These are phyloP conservation scores for Tetramorium parvispinum DNA, from an alignment of 1,140 invertebrate species.

Conservation along the genomic window DNA sequence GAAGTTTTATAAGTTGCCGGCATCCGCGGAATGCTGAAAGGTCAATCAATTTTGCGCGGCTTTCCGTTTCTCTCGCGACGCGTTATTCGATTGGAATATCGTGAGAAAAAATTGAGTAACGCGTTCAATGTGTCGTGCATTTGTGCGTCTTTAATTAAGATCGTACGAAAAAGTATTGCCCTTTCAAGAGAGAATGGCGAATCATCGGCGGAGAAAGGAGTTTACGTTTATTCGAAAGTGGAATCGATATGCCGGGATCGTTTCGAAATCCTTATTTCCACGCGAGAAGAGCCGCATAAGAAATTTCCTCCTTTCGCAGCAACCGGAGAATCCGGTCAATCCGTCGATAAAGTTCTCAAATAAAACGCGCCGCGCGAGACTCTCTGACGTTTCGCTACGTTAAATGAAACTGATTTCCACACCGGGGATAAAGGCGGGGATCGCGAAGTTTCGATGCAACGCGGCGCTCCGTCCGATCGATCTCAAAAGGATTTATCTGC, in stretches of 20 bases:
- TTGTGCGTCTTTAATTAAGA: slow-evolving; percentile 64
- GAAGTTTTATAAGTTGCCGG: slow-evolving; percentile 77
- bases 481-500: slow-evolving; percentile 17
- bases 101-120: slow-evolving; percentile 24
- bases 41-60: slow-evolving; percentile 74
- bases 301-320: slow-evolving; percentile 22
- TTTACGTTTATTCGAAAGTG: slow-evolving; percentile 25
- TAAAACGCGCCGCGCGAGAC: slow-evolving; percentile 11
- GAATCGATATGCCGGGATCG: slow-evolving; percentile 22
- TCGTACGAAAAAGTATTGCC: not conserved
- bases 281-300: slow-evolving; percentile 32
- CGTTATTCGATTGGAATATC: slow-evolving; percentile 1
- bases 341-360: slow-evolving; percentile 47
- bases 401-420: slow-evolving; percentile 53
- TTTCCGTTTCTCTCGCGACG: not conserved
- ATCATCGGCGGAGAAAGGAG: not conserved
- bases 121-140: slow-evolving; percentile 19
- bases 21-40: slow-evolving; percentile 71
- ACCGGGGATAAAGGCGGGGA: not conserved
- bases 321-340: slow-evolving; percentile 50
- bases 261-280: slow-evolving; percentile 31
- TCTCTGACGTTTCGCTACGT: slow-evolving; percentile 25
- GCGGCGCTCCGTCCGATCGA: not conserved
- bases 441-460: slow-evolving; percentile 18
- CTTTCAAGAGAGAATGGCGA: not conserved